phyloP scores from a whole-genome alignment of 1,140 invertebrate species.

The Ostrea denselamellosa region DNA sequence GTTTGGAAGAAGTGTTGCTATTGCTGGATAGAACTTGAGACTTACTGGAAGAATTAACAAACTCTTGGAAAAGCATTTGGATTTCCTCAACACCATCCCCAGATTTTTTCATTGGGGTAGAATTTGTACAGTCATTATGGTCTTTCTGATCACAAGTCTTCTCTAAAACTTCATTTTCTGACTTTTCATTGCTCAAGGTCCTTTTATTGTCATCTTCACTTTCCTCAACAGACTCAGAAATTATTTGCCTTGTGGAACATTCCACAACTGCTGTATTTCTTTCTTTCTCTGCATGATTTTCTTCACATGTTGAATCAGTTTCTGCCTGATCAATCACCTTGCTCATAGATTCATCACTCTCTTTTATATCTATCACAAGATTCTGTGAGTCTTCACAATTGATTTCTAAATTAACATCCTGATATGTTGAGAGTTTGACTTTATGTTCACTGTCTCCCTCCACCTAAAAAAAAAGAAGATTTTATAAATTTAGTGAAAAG shows the following conservation, averaged over 20 bases:
- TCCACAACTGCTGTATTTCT: neutral
- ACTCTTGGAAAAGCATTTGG: slow-evolving; percentile 36
- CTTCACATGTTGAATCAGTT: neutral
- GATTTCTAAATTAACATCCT: neutral
- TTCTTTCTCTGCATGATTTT: neutral
- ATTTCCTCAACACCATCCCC: slow-evolving; percentile 40
- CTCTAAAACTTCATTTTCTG: neutral
- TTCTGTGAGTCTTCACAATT: neutral
- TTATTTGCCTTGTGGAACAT: neutral
- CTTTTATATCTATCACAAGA: neutral
- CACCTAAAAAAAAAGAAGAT: neutral
- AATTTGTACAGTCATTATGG: neutral
- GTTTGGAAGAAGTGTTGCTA: neutral
- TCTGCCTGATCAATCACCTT: neutral
- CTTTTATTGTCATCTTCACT: neutral
- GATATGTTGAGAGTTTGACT: neutral
- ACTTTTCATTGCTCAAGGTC: neutral
- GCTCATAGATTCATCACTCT: neutral
- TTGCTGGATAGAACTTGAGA: neutral
- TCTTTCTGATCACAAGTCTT: neutral
- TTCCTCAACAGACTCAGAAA: neutral
- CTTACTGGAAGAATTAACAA: slow-evolving; percentile 29
- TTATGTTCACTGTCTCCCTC: neutral
- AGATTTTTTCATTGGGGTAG: neutral
- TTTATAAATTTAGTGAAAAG: too few relatives aligned